Base-by-base conservation (phyloP, 2,113 vertebrate species). In the Pachycephala philippinensis region DNA sequence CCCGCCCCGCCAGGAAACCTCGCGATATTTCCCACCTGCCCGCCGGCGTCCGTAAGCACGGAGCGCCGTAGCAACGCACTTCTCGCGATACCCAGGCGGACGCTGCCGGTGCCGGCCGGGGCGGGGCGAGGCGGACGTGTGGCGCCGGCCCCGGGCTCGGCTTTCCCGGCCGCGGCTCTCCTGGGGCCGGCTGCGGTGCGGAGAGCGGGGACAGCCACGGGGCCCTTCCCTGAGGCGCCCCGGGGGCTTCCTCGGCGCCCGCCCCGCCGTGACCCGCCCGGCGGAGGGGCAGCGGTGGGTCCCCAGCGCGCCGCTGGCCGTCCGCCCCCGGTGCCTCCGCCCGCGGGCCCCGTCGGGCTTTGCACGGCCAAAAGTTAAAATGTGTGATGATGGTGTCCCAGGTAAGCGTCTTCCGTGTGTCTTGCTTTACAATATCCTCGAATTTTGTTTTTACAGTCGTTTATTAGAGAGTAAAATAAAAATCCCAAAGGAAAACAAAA, bases 1-100 rank as follows among this genome's bases (percentile, higher is more conserved):
- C 35, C 37, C 12, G 13, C 56, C 8, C 47, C 14, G 5, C 23
- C 49, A 2, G 1, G 14, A 27, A 35, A 6, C 21, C 59, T 78
- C 90, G 70, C 93, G 56, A 70, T 50, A 71, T 8, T 19, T 18
- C 6, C 26, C 14, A 0, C 18, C 2, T 1, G 15, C 2, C 37
- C 5, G 11, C 31, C 16, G 22, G 40, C 15, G 11, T 12, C 59
- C 1, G 28, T n/a, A 4, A 40, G 24, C 22, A 0, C 2, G 10
- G 30, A 11, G 20, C 9, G 2, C 7, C 4, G 3, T 1, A 6
- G 5, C 22, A 7, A 1, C 1, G 3, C 10, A 27, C 2, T 3
- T 88, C 50, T 86, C 83, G 91, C 94, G 86, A 54, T 81, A 68
- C 2, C 4, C 2, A 0, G 3, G 17, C 13, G 7, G 23, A 3